Evolutionary conservation across 2,113 vertebrate species (phyloP), one percentile per base, ranked within the genome.

Genomic region (Rhizomys pruinosus): DNA sequence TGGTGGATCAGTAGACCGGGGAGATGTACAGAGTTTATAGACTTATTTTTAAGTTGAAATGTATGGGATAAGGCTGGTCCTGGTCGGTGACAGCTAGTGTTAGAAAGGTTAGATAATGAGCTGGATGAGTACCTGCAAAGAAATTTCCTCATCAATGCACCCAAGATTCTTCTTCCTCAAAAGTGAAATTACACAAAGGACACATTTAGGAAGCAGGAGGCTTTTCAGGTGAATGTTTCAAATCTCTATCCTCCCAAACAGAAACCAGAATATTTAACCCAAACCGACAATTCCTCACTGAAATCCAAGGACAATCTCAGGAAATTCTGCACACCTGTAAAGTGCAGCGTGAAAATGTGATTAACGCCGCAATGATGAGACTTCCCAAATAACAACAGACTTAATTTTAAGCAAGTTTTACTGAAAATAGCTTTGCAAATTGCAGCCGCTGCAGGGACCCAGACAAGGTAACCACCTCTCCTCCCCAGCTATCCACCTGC

Each of bases 321-420:
- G 15, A 74, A 88, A 96, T 47, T 55, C 79, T n/a, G 89, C 88
- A 93, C 97, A 97, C 94, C 96, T 97, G 96, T 93, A 92, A 96
- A 95, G 42, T 37, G 44, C 71, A 74, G 4, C 16, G 4, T 6
- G 78, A 55, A 64, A 96, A 92, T 20, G 57, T 81, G 90, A 93
- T 84, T 76, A 86, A 82, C 27, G 78, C 57, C 47, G 2, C 42
- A 84, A 84, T 15, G 59, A 44, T 2, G 23, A 5, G 73, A 87
- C 84, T 90, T 42, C 2, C 57, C 44, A 63, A 72, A 86, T 64
- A 64, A 32, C 29, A 89, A 29, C 25, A 42, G 19, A 47, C n/a
- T 90, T 52, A 10, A 73, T 63, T 89, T 52, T 42, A 77, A 87
- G 25, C 27, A 87, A 44, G 9, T 72, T 47, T 66, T 59, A 37